phyloP scores from a whole-genome alignment of 2,113 vertebrate species.

The Strix aluco region DNA sequence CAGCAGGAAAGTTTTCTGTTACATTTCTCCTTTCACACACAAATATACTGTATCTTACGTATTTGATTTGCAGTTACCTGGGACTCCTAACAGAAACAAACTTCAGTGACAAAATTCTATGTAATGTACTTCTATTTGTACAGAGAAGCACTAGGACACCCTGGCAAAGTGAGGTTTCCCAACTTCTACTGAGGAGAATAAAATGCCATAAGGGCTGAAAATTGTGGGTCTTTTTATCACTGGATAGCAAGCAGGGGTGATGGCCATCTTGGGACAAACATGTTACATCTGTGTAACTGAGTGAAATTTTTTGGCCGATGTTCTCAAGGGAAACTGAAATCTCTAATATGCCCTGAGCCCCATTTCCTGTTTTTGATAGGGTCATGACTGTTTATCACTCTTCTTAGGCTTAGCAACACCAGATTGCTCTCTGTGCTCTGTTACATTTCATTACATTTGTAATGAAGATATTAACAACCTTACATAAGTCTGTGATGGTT shows the following conservation, averaged over 20 bases:
- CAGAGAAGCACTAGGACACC: background rate
- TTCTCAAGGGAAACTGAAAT: background rate
- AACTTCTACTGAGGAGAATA: background rate
- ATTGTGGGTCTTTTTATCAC: background rate
- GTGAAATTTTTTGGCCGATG: background rate
- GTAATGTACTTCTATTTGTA: background rate
- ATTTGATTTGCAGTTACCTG: background rate
- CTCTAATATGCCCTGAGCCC: background rate
- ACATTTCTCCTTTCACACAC: conserved; percentile 4
- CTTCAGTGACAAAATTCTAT: background rate
- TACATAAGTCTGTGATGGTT: background rate
- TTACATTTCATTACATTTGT: background rate
- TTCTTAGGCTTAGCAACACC: background rate
- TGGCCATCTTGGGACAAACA: background rate
- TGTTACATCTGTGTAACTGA: background rate
- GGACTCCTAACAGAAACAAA: background rate
- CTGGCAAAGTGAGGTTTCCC: background rate
- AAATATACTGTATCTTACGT: background rate
- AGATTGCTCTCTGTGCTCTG: background rate
- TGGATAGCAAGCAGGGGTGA: background rate
- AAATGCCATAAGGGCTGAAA: background rate
- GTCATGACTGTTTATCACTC: background rate
- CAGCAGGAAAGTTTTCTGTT: conserved; percentile 67
- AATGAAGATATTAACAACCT: background rate
- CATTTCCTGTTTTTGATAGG: background rate